Percentiles rank a stretch among this genome's conserved stretches.
Evolutionary conservation across 2,888 invertebrate genomes (phyloP).

Genomic region (Notodonta dromedarius): DNA sequence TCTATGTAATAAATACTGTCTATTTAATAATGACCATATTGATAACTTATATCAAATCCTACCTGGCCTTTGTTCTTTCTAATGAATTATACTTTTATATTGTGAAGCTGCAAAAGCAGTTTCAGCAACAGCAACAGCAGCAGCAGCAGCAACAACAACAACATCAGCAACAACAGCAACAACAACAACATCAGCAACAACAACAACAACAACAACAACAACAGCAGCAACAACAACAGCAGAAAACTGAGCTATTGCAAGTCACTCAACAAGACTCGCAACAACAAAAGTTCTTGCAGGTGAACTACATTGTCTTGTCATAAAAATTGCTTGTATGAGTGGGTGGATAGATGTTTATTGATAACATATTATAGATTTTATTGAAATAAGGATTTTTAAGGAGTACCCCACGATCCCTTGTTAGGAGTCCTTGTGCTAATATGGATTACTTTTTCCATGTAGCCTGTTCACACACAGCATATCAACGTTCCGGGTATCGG

Average conservation of each 20-base stretch:
- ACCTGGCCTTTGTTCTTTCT: too few relatives aligned
- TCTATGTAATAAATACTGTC: too few relatives aligned
- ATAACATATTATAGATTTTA: too few relatives aligned
- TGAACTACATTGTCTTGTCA: constrained; percentile 24
- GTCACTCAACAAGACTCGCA: constrained; percentile 59
- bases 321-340: too few relatives aligned
- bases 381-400: too few relatives aligned
- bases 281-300: constrained; percentile 79
- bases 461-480: constrained; percentile 68
- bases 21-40: too few relatives aligned
- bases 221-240: constrained; percentile 67
- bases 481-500: constrained; percentile 79
- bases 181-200: constrained; percentile 64
- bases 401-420: neutral
- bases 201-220: constrained; percentile 63
- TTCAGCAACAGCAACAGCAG: constrained; percentile 49
- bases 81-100: neutral
- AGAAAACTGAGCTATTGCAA: constrained; percentile 71
- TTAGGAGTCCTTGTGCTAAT: neutral
- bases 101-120: constrained; percentile 67
- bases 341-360: too few relatives aligned
- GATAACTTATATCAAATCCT: too few relatives aligned
- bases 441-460: constrained; percentile 5
- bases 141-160: constrained; percentile 62
- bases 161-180: constrained; percentile 64